Evolutionary conservation across 2,113 vertebrate genomes (phyloP).

Genomic region (Probosciger aterrimus): DNA sequence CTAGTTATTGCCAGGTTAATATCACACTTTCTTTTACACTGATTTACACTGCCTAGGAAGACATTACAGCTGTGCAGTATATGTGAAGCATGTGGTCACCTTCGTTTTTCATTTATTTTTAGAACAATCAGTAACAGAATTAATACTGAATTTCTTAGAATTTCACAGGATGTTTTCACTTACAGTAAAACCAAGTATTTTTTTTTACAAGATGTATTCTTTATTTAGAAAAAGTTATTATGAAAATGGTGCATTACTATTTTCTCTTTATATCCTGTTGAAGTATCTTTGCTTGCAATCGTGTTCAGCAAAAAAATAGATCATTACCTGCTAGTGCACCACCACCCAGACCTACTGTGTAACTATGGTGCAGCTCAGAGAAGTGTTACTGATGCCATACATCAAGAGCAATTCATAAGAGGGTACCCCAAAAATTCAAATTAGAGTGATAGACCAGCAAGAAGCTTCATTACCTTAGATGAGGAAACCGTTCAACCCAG

Average conservation of each 20-base stretch:
- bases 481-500: constrained; percentile 78
- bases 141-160: not conserved
- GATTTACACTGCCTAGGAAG: not conserved
- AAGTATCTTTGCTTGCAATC: not conserved
- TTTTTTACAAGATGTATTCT: not conserved
- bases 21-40: not conserved
- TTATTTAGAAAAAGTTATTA: not conserved
- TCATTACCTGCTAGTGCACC: not conserved
- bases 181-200: not conserved
- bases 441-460: not conserved
- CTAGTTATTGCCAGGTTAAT: not conserved
- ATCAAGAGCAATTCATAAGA: not conserved
- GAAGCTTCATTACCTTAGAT: constrained; percentile 75
- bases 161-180: not conserved
- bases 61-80: not conserved
- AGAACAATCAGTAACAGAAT: not conserved
- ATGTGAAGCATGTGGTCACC: not conserved
- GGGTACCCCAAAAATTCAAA: not conserved
- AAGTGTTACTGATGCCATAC: not conserved
- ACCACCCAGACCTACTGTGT: not conserved
- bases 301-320: not conserved
- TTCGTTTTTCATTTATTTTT: not conserved
- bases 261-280: not conserved
- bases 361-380: not conserved
- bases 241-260: not conserved